phyloP scores from a whole-genome alignment of 2,113 vertebrate species.

The Aviceda subcristata region DNA sequence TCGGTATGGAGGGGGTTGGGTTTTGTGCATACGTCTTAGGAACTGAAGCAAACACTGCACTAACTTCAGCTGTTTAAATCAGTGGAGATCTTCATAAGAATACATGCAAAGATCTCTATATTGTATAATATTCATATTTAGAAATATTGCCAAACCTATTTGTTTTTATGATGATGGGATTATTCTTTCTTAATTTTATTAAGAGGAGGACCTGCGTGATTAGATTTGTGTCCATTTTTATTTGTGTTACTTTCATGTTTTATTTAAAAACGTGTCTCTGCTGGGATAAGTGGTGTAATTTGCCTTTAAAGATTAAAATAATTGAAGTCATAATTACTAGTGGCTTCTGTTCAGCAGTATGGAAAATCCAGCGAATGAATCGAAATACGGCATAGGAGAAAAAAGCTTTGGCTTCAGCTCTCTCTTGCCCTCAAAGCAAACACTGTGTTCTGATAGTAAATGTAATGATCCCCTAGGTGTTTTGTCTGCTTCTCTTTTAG shows the following conservation, averaged over 20 bases:
- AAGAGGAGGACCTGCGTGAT: constrained; percentile 58
- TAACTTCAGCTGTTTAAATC: constrained; percentile 11
- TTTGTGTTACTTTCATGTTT: constrained; percentile 69
- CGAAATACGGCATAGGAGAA: background rate
- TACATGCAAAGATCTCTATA: background rate
- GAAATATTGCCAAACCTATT: constrained; percentile 53
- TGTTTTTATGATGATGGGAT: constrained; percentile 52
- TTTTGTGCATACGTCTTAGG: background rate
- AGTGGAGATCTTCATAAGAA: background rate
- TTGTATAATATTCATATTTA: constrained; percentile 14
- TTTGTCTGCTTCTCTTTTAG: background rate
- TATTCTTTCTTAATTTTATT: constrained; percentile 62
- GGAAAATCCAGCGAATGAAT: constrained; percentile 22
- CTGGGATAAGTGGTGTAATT: constrained; percentile 62
- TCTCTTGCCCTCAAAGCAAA: constrained; percentile 9
- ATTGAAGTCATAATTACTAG: constrained; percentile 55
- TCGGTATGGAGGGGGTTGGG: background rate
- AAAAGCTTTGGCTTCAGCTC: background rate
- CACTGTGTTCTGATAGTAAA: background rate
- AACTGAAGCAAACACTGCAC: background rate
- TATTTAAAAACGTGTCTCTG: constrained; percentile 72
- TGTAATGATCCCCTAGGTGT: background rate
- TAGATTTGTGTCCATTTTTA: constrained; percentile 68
- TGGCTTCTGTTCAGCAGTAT: constrained; percentile 38
- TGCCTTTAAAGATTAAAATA: constrained; percentile 63